Evolutionary conservation across 2,113 vertebrate genomes (phyloP), one percentile per base, ranked within the genome.

Genomic region (Prochilodus magdalenae): DNA sequence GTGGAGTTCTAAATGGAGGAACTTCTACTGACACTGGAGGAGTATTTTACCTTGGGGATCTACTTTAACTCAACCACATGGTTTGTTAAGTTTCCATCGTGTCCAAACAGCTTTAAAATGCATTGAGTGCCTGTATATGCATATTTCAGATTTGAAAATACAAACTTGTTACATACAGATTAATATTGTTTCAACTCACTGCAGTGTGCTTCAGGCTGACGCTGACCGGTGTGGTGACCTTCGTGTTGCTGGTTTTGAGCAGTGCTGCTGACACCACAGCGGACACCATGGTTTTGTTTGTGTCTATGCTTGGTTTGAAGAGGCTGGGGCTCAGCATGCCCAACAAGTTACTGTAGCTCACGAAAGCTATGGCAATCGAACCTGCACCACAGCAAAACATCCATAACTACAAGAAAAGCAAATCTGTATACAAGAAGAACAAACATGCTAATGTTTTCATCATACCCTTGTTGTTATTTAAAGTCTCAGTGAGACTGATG

Each of bases 211-310:
- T 44, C 0, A 83, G 12, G n/a, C 76, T 86, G 65, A 86, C 57
- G 33, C 80, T 75, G n/a, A 86, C 75, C 26, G 75, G 75, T 72
- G 70, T 36, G 24, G 55, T 79, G 27, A 85, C 63, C 1, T 0
- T 0, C 30, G 10, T 75, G 70, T 74, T 73, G 3, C 0, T 36
- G 15, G 20, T 74, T 24, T 75, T 84, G 1, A 20, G 62, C 62
- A 84, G 62, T 29, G 65, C 77, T 18, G 44, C 75, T 62, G 81
- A 81, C 33, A 86, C 63, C 33, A 86, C 82, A 70, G 26, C 16
- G 36, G 85, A 84, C 70, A 86, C 44, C 67, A 83, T 73, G 29
- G 26, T 73, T 57, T 83, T 83, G 18, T 55, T 3, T 5, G 59
- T 65, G 27, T 3, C 11, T 6, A 30, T 18, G 14, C 13, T 13